A percentile compares a stretch with the other conserved stretches of the same genome.
Evolutionary conservation across 2,797 vertebrate genomes (phyloP).

Genomic region (Bradypodion ventrale): DNA sequence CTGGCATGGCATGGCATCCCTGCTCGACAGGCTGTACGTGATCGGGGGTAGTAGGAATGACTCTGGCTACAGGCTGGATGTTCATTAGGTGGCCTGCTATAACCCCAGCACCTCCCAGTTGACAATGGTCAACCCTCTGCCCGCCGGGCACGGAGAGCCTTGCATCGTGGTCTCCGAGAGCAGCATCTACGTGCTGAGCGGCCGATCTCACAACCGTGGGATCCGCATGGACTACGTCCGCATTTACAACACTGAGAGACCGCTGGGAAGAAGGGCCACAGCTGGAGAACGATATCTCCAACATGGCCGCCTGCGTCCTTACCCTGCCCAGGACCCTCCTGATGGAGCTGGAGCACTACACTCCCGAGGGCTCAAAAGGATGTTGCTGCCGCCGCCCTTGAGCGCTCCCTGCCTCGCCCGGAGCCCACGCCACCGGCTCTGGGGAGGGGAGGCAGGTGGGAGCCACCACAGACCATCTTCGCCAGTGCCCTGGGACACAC

Average conservation of each 20-base stretch:
- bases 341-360: slow-evolving; percentile 75
- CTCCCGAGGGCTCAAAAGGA: too few species aligned
- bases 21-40: slow-evolving; percentile 85
- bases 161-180: slow-evolving; percentile 85
- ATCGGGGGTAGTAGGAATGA: slow-evolving; percentile 94
- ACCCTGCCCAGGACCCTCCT: slow-evolving; percentile 85
- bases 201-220: slow-evolving; percentile 92
- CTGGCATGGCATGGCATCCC: slow-evolving; percentile 91
- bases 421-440: too few species aligned
- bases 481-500: too few species aligned
- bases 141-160: slow-evolving; percentile 91
- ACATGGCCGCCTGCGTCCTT: slow-evolving; percentile 90
- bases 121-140: slow-evolving; percentile 86
- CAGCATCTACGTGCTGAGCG: slow-evolving; percentile 90
- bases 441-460: too few species aligned
- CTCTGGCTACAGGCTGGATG: slow-evolving; percentile 86
- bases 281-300: slow-evolving; percentile 89
- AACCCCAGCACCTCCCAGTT: slow-evolving; percentile 85
- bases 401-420: too few species aligned
- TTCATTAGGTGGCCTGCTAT: slow-evolving; percentile 87
- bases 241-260: slow-evolving; percentile 80
- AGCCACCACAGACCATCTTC: too few species aligned
- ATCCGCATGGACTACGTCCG: slow-evolving; percentile 91
- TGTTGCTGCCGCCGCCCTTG: too few species aligned
- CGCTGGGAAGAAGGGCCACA: slow-evolving; percentile 85